Percentiles rank a stretch among this genome's conserved stretches.
phyloP scores from a whole-genome alignment of 2,797 vertebrate genomes.

The Myotis planiceps region DNA sequence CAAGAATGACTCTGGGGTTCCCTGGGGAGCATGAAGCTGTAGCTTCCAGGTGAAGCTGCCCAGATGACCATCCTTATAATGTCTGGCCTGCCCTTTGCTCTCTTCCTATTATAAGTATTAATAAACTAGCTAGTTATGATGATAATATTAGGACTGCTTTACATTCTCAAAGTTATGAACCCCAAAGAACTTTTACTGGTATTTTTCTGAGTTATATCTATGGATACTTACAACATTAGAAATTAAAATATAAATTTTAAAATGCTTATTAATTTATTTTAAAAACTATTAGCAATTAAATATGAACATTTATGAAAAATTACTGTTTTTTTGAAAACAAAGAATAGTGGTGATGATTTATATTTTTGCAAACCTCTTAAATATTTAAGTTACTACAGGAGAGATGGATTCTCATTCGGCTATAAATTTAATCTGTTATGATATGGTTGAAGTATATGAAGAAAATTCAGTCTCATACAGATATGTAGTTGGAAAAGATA shows the following conservation, averaged over 20 bases:
- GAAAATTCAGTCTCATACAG: neutral
- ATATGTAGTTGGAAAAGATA: neutral
- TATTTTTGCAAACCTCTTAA: neutral
- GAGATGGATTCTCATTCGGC: neutral
- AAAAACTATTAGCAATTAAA: neutral
- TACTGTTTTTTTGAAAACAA: neutral
- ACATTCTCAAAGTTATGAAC: neutral
- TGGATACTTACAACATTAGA: neutral
- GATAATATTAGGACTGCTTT: neutral
- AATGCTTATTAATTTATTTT: neutral
- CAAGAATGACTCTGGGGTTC: neutral
- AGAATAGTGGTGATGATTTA: neutral
- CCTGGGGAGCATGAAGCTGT: neutral
- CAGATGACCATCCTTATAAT: neutral
- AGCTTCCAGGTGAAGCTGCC: neutral
- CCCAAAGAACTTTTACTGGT: neutral
- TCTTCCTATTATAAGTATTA: neutral
- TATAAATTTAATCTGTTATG: constrained; percentile 9
- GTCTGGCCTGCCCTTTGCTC: neutral
- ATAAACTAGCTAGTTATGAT: neutral
- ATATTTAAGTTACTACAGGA: neutral
- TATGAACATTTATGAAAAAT: constrained; percentile 17
- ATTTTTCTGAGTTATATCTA: neutral
- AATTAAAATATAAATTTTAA: neutral
- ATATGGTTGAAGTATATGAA: neutral